phyloP scores from a whole-genome alignment of 2,888 invertebrate genomes.

The Corbicula japonica region DNA sequence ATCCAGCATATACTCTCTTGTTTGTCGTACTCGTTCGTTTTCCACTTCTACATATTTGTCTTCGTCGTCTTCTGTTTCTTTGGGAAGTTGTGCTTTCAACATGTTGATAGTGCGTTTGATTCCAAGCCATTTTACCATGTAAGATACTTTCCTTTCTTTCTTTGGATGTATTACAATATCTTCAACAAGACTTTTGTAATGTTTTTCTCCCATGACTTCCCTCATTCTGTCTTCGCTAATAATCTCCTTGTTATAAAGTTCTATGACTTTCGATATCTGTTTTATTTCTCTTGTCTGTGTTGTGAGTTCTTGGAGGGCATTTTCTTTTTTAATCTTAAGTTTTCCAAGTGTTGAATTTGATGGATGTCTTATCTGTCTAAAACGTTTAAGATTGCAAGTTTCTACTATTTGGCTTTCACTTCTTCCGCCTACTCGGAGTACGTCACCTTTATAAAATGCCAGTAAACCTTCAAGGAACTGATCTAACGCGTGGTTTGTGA shows the following conservation, averaged over 20 bases:
- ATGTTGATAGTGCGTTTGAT: not conserved
- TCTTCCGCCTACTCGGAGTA: constrained; percentile 82
- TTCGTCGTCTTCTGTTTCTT: not conserved
- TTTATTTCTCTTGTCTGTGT: not conserved
- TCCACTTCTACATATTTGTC: not conserved
- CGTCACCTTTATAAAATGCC: constrained; percentile 63
- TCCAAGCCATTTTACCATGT: constrained; percentile 12
- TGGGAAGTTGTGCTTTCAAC: not conserved
- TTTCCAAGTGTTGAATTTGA: not conserved
- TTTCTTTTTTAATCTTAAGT: not conserved
- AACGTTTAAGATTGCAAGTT: constrained; percentile 27
- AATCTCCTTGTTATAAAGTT: constrained; percentile 17
- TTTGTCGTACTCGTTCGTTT: not conserved
- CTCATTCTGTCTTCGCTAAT: constrained; percentile 1
- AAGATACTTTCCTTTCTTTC: not conserved
- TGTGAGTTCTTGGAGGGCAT: not conserved
- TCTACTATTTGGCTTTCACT: constrained; percentile 70
- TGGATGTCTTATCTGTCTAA: not conserved
- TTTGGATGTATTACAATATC: not conserved
- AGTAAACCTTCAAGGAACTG: constrained; percentile 83
- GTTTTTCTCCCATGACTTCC: not conserved
- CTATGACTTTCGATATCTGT: not conserved
- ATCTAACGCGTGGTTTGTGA: constrained; percentile 85
- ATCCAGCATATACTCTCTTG: not conserved
- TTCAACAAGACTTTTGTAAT: constrained; percentile 5